Percentiles rank a stretch among this genome's conserved stretches.
phyloP scores from a whole-genome alignment of 2,797 vertebrate species.

The Hoplostethus mediterraneus region DNA sequence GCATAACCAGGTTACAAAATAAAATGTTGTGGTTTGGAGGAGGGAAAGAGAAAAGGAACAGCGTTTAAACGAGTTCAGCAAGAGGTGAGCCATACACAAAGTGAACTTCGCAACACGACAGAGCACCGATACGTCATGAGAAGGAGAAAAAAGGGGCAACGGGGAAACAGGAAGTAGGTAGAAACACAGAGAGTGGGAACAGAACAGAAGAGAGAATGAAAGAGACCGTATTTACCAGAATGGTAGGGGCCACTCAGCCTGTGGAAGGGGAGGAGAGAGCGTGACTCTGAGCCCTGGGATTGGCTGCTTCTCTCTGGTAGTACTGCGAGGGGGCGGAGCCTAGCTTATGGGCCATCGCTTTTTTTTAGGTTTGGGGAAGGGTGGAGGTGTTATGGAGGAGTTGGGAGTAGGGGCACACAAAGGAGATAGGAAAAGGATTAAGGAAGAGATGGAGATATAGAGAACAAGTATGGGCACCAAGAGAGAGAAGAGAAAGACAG shows the following conservation, averaged over 20 bases:
- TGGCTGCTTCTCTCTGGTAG: conserved; percentile 87
- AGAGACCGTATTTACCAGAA: conserved; percentile 85
- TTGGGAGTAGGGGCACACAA: conserved; percentile 65
- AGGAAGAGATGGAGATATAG: conserved; percentile 68
- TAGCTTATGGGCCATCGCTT: conserved; percentile 83
- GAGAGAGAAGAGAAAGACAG: conserved; percentile 50
- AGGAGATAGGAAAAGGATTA: conserved; percentile 62
- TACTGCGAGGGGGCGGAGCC: conserved; percentile 86
- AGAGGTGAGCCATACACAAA: conserved; percentile 4
- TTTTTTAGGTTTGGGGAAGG: conserved; percentile 56
- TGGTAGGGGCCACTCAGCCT: conserved; percentile 81
- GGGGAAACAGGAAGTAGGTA: conserved; percentile 27
- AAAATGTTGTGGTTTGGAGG: conserved; percentile 12
- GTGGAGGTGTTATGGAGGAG: conserved; percentile 57
- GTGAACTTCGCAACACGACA: conserved; percentile 25
- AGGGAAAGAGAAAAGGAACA: conserved; percentile 23
- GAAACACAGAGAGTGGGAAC: conserved; percentile 18
- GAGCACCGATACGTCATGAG: neutral
- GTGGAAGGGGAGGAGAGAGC: conserved; percentile 85
- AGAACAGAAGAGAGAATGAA: conserved; percentile 64
- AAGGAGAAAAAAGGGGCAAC: conserved; percentile 41
- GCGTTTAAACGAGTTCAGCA: conserved; percentile 15
- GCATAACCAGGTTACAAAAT: conserved; percentile 17
- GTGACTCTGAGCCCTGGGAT: conserved; percentile 81
- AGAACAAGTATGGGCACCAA: conserved; percentile 62